These are phyloP conservation scores for Cyprinodon brontotheroides DNA, from an alignment of 2,113 vertebrate species.

Conservation along the genomic window DNA sequence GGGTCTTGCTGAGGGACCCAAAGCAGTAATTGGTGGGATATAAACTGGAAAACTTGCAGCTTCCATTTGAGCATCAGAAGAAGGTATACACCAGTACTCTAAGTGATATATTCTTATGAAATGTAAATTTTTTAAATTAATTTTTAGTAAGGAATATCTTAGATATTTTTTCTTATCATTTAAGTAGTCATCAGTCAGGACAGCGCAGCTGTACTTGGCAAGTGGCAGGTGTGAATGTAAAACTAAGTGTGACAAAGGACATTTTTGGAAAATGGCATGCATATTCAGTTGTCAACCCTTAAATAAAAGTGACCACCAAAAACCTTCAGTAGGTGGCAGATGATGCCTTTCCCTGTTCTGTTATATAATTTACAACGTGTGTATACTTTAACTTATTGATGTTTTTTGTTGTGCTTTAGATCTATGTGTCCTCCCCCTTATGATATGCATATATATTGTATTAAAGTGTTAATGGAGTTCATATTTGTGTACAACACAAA, in stretches of 20 bases:
- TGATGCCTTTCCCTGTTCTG: constrained; percentile 10
- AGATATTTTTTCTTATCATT: not conserved
- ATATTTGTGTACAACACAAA: not conserved
- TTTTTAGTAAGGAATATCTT: not conserved
- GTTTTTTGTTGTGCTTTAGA: not conserved
- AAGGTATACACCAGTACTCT: too few species aligned
- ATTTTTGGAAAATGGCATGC: constrained; percentile 36
- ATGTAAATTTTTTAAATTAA: not conserved
- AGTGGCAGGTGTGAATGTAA: constrained; percentile 35
- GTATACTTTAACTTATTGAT: not conserved
- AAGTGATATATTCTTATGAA: too few species aligned
- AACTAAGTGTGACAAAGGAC: constrained; percentile 33
- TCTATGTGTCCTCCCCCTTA: constrained; percentile 5
- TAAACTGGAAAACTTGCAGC: too few species aligned
- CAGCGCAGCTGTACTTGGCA: constrained; percentile 28
- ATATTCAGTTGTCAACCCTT: constrained; percentile 20
- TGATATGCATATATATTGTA: constrained; percentile 4
- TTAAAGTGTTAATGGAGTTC: not conserved
- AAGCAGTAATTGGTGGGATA: too few species aligned
- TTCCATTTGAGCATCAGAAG: too few species aligned
- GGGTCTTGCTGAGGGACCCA: too few species aligned
- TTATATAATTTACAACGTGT: constrained; percentile 1
- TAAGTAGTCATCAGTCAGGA: constrained; percentile 21
- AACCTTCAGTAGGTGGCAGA: constrained; percentile 32
- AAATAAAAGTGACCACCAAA: not conserved